Base-by-base conservation (phyloP, 2,113 vertebrate genomes). In the Syngnathoides biaculeatus region DNA sequence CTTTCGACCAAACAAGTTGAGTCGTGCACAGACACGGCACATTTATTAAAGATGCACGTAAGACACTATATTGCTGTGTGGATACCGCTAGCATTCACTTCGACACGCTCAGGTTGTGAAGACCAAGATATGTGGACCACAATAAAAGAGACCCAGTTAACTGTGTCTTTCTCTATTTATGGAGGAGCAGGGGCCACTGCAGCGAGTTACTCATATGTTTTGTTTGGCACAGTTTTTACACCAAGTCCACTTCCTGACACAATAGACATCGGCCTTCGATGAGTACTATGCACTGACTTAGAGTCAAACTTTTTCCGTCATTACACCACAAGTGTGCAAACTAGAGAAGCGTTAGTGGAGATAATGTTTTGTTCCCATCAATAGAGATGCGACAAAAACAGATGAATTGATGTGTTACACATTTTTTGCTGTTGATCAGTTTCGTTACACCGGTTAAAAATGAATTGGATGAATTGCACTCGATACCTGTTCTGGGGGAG, bases 161-260 rank as follows among this genome's bases (percentile, higher is more conserved):
- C 52, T 13, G 52, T 26, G 22, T 55, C 52, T 24, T 26, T 27
- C 52, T 11, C 63, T 65, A 56, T 87, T 79, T 82, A 70, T 77
- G 76, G 73, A 81, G 80, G 78, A 17, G 6, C 12, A 48, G 17
- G 45, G 45, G 57, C 75, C 71, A 61, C 58, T 70, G 58, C 68
- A 27, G 56, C 64, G 75, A 77, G 85, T 87, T 78, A 69, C 78
- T n/a, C n/a, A n/a, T 83, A 80, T 85, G 71, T 81, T 83, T 75
- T 78, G 71, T 79, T 75, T 35, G 24, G 42, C 10, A 12, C 45
- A 48, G 17, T 19, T 48, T 48, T 48, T 19, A 19, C 15, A 20
- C 15, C 13, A 48, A 5, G 45, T 15, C 19, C 45, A 3, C 30
- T 35, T 35, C 6, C 30, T 35, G 30, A 35, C 30, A 35, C 30